These are phyloP conservation scores for Muntiacus muntjak DNA, from an alignment of 2,113 vertebrate species.

Conservation along the genomic window DNA sequence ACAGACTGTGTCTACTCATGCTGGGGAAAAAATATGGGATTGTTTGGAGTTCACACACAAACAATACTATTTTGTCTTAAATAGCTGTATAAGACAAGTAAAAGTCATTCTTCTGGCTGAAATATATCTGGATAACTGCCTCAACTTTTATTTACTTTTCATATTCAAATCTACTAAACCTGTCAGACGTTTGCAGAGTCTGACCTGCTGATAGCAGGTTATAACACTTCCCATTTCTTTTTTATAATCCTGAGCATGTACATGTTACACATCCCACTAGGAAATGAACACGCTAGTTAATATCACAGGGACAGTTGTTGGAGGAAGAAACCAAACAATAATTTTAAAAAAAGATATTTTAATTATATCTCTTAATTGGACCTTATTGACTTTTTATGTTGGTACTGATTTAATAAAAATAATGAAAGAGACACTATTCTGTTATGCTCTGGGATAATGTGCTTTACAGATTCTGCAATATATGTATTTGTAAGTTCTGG, in stretches of 20 bases:
- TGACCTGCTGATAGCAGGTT: background rate
- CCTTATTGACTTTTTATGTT: background rate
- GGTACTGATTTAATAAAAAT: background rate
- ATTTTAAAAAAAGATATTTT: background rate
- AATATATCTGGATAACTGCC: background rate
- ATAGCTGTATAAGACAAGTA: background rate
- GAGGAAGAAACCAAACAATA: background rate
- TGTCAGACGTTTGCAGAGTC: background rate
- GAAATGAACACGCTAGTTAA: background rate
- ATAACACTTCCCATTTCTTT: background rate
- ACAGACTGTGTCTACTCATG: background rate
- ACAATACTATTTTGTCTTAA: background rate
- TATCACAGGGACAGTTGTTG: background rate
- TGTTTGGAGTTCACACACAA: background rate
- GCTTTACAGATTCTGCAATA: background rate
- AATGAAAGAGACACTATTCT: background rate
- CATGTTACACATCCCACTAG: background rate
- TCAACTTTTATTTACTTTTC: constrained; percentile 15
- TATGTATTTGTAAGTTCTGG: background rate
- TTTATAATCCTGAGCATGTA: background rate
- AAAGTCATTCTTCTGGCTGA: background rate
- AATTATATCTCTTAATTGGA: background rate
- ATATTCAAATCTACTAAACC: background rate
- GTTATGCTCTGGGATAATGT: background rate
- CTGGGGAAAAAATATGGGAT: background rate